phyloP scores from a whole-genome alignment of 2,888 invertebrate species.

The Carcina quercana region DNA sequence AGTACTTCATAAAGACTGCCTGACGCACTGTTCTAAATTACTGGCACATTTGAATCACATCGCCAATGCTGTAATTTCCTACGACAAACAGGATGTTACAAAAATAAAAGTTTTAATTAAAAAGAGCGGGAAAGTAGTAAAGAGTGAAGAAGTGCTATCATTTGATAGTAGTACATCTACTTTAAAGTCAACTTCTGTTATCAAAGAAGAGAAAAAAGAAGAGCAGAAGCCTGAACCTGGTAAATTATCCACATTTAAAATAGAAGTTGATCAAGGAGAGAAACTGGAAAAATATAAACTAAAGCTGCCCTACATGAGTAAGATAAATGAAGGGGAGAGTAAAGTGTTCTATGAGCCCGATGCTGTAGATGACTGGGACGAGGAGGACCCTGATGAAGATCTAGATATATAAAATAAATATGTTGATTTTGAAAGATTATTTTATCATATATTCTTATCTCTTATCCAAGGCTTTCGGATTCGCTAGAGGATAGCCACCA shows the following conservation, averaged over 20 bases:
- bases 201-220: conserved; percentile 34
- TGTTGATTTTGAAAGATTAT: not conserved
- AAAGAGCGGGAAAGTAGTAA: conserved; percentile 69
- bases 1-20: conserved; percentile 66
- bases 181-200: conserved; percentile 35
- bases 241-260: conserved; percentile 76
- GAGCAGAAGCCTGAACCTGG: conserved; percentile 45
- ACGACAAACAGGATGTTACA: conserved; percentile 28
- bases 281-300: conserved; percentile 74
- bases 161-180: conserved; percentile 42
- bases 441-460: too few relatives aligned
- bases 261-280: conserved; percentile 76
- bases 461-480: too few relatives aligned
- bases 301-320: conserved; percentile 76
- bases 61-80: conserved; percentile 46
- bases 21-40: conserved; percentile 48
- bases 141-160: conserved; percentile 50
- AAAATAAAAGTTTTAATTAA: conserved; percentile 54
- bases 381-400: conserved; percentile 92
- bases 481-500: too few relatives aligned
- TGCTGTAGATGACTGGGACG: conserved; percentile 87
- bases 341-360: conserved; percentile 85
- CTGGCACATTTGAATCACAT: conserved; percentile 62
- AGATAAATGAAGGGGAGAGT: conserved; percentile 68
- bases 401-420: conserved; percentile 73